A percentile compares a stretch with the other conserved stretches of the same genome.
These are phyloP conservation scores for Himalopsyche japonica DNA, from an alignment of 2,888 invertebrate genomes.

Conservation along the genomic window DNA sequence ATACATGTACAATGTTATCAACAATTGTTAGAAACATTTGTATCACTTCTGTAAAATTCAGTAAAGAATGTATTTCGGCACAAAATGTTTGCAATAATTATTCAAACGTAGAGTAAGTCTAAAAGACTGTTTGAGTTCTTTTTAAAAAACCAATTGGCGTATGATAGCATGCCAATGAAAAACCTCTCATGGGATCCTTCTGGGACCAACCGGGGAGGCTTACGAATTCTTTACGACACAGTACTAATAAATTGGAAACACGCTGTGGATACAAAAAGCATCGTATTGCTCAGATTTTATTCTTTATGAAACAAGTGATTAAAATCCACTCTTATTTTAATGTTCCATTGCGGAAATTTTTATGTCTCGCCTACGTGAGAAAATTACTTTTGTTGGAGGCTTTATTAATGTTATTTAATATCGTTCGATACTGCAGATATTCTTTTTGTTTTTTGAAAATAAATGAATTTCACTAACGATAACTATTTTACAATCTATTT, in stretches of 20 bases:
- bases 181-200: neutral
- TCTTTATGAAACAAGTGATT: neutral
- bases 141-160: neutral
- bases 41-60: too few relatives aligned
- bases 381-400: neutral
- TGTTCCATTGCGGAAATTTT: neutral
- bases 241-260: slow-evolving; percentile 4
- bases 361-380: neutral
- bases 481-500: too few relatives aligned
- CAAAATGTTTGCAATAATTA: too few relatives aligned
- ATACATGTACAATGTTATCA: too few relatives aligned
- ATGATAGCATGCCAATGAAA: neutral
- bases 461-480: too few relatives aligned
- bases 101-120: too few relatives aligned
- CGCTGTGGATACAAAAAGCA: neutral
- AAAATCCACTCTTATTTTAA: neutral
- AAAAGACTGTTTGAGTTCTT: neutral
- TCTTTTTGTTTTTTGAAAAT: too few relatives aligned
- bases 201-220: neutral
- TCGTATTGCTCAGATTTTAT: neutral
- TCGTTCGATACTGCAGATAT: too few relatives aligned
- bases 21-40: too few relatives aligned
- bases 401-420: too few relatives aligned
- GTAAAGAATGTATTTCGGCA: too few relatives aligned
- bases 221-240: neutral